Evolutionary conservation across 2,797 vertebrate species (phyloP).

Genomic region (Anguilla pacifica): DNA sequence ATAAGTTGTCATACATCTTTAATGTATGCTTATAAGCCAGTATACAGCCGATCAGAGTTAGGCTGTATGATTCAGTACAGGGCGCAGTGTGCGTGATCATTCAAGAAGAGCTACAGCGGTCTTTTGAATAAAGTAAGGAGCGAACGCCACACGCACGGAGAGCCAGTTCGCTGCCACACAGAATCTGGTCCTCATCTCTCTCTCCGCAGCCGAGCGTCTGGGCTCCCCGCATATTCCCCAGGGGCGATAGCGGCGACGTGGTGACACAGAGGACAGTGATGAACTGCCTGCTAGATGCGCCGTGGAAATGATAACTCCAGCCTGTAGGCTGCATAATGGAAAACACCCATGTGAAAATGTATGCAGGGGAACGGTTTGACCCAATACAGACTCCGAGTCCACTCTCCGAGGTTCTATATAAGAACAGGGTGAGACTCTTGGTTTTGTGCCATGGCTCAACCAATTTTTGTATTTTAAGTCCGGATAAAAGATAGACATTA

Average conservation of each 20-base stretch:
- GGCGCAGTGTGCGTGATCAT: background rate
- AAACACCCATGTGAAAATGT: background rate
- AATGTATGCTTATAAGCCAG: background rate
- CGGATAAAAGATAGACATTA: background rate
- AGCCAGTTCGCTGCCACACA: constrained; percentile 3
- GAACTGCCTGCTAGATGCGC: background rate
- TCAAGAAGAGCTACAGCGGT: background rate
- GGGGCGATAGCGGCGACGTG: background rate
- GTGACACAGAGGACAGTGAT: constrained; percentile 6
- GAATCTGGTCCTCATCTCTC: constrained; percentile 12
- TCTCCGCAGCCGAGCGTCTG: background rate
- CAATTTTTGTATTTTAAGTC: background rate
- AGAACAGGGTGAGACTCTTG: background rate
- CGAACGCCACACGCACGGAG: background rate
- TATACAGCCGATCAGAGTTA: background rate
- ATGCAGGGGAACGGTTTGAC: background rate
- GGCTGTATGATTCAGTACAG: background rate
- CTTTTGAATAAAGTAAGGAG: background rate
- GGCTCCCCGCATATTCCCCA: background rate
- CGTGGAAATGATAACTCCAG: background rate
- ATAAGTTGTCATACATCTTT: background rate
- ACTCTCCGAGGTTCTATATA: background rate
- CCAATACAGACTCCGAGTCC: background rate
- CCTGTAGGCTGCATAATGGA: constrained; percentile 7
- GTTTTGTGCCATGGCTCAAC: background rate